Percentiles rank a stretch among this genome's conserved stretches.
These are phyloP conservation scores for Potamilus streckersoni DNA, from an alignment of 1,140 invertebrate genomes.

Conservation along the genomic window DNA sequence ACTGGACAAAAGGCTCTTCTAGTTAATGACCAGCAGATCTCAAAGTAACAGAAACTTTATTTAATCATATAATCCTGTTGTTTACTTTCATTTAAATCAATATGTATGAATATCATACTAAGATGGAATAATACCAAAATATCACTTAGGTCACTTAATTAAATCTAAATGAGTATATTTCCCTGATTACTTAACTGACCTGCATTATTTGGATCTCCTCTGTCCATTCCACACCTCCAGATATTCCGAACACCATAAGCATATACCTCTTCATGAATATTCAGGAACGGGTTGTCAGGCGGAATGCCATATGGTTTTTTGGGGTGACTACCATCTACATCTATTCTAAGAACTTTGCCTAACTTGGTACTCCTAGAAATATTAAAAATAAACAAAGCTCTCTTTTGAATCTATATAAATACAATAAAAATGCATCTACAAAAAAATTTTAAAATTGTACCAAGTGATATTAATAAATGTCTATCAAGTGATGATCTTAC, in stretches of 20 bases:
- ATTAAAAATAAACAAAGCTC: too few relatives aligned
- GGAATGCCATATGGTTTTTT: slow-evolving; percentile 44
- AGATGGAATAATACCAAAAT: not conserved
- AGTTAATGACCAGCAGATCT: too few relatives aligned
- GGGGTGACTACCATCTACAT: slow-evolving; percentile 43
- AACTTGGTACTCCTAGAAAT: slow-evolving; percentile 43
- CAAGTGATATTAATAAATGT: too few relatives aligned
- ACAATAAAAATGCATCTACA: too few relatives aligned
- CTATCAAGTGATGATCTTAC: too few relatives aligned
- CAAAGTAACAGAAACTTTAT: not conserved
- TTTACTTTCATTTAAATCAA: not conserved
- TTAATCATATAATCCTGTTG: not conserved
- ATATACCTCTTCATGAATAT: slow-evolving; percentile 52
- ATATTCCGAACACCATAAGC: slow-evolving; percentile 62
- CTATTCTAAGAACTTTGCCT: slow-evolving; percentile 60
- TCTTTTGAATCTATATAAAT: too few relatives aligned
- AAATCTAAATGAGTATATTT: not conserved
- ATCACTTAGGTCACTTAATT: not conserved
- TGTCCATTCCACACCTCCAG: slow-evolving; percentile 62
- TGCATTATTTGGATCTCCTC: slow-evolving; percentile 40
- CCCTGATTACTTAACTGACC: slow-evolving; percentile 22
- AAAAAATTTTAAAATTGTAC: too few relatives aligned
- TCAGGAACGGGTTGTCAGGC: slow-evolving; percentile 52
- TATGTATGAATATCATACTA: not conserved
- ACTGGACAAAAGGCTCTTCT: too few relatives aligned